Base-by-base conservation (phyloP, 2,113 vertebrate genomes). In the Peromyscus leucopus region DNA sequence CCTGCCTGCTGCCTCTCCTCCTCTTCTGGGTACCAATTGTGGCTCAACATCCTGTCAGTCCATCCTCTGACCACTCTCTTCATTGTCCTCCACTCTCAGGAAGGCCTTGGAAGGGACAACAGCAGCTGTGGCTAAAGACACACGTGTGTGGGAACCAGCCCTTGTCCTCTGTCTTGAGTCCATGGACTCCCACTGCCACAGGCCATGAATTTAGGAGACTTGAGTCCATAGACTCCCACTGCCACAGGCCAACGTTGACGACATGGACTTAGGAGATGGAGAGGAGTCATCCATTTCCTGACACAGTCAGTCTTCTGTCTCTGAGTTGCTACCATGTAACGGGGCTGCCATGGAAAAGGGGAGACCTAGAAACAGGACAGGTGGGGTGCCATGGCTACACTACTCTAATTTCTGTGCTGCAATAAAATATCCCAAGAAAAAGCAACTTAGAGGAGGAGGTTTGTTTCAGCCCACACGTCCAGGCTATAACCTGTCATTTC, bases 121-220 rank as follows among this genome's bases (percentile, higher is more conserved):
- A 0, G 5, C 19, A 46, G 1, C 71, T 69, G 2, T 22, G 1
- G 15, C 15, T 36, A 21, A 42, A 51, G 39, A 57, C 36, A 0
- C 17, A 9, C 7, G 10, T 1, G 16, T 39, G 51, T 19, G 17
- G 33, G 61, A 33, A 17, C 16, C 13, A 28, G 65, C 6, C n/a
- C 21, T 33, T 2, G 51, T 11, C 8, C 9, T 39, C 16, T 31
- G 6, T 10, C 31, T 2, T 19, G 61, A 55, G 31, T 13, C 36
- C 51, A 31, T 33, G n/a, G 39, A 6, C 7, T 28, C 0, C 48
- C 19, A 2, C 2, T 1, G 63, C 7, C 22, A 22, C 0, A 24
- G 75, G 39, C 33, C 12, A 24, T 0, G 17, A 42, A n/a, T 48
- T n/a, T 57, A 42, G 67, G 85, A 51, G 33, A 3, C 31, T 2